Conservation (phyloP, 35 echinoderm and acorn worm species). For the Apostichopus californicus region DNA sequence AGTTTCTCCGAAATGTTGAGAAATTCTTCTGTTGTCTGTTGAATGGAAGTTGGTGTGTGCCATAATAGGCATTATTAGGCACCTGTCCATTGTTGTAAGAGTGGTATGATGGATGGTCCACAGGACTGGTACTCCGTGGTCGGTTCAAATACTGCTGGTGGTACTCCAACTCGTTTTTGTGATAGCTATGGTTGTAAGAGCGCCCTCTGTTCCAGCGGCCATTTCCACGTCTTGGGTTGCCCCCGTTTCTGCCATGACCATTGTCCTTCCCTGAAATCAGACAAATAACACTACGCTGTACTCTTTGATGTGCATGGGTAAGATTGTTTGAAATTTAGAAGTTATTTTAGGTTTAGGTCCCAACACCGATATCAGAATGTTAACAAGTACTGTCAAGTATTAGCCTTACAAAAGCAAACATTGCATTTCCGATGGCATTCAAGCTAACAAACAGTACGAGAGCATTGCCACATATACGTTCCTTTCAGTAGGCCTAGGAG, state of each 20-base stretch:
- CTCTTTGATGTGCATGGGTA: too few species aligned
- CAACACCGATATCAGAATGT: too few species aligned
- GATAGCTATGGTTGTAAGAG: constrained; percentile 6
- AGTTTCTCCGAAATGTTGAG: constrained; percentile 10
- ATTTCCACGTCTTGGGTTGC: background rate
- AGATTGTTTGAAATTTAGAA: too few species aligned
- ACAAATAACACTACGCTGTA: background rate
- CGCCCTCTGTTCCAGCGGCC: constrained; percentile 38
- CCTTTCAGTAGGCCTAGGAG: too few species aligned
- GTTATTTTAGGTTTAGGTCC: too few species aligned
- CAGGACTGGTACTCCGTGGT: constrained; percentile 37
- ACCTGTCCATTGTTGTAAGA: constrained; percentile 33
- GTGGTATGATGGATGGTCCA: constrained; percentile 7
- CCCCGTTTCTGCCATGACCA: constrained; percentile 27
- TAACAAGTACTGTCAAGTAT: too few species aligned
- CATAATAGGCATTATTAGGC: constrained; percentile 3
- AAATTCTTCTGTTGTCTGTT: constrained; percentile 45
- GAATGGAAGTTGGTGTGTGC: background rate
- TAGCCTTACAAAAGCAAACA: too few species aligned
- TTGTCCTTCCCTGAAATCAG: constrained; percentile 29
- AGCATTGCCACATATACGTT: too few species aligned
- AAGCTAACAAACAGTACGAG: too few species aligned
- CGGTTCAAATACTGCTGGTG: constrained; percentile 29
- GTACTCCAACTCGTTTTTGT: constrained; percentile 52
- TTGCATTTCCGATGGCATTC: too few species aligned